Evolutionary conservation across 2,888 invertebrate species (phyloP), one percentile per base, ranked within the genome.

Genomic region (Euplexia lucipara): DNA sequence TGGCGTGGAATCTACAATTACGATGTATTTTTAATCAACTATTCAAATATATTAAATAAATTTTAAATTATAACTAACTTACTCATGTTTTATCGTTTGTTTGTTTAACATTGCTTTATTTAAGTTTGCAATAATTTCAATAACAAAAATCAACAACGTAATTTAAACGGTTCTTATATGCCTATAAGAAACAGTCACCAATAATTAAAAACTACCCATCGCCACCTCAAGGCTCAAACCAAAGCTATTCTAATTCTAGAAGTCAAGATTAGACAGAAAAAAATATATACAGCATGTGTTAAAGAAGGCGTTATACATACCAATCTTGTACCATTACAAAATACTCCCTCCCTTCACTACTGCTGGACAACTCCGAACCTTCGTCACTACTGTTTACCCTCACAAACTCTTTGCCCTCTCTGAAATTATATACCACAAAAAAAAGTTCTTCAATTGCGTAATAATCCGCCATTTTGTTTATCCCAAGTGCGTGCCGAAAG

Each of bases 341-440:
- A 87, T 90, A 93, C 75, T 94, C 92, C 79, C 86, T 87, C 42
- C 90, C 93, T 53, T 89, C 90, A 74, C 85, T 89, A 84, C 89
- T 90, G 83, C 88, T 88, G 57, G 87, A 86, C 70, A 88, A 84
- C 82, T 90, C 85, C 37, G 90, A 90, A 56, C 86, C 89, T 68
- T 92, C 93, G 75, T 94, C 94, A 90, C 92, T 93, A 91, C 88
- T 90, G 83, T 92, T 91, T 78, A 93, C 94, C 84, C 88, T 90
- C 76, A 90, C 86, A 91, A 92, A 93, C 83, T 90, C 87, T 84
- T 90, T 92, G 90, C 83, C 87, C 81, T 87, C 85, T 94, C 94
- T 94, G 94, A 93, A 94, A 95, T 90, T 84, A 87, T 88, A 77
- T 90, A 90, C 78, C 84, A 78, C 58, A 77, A 71, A 70, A 44